Base-by-base conservation (phyloP, 2,888 invertebrate species). In the Mycalesis mineus region DNA sequence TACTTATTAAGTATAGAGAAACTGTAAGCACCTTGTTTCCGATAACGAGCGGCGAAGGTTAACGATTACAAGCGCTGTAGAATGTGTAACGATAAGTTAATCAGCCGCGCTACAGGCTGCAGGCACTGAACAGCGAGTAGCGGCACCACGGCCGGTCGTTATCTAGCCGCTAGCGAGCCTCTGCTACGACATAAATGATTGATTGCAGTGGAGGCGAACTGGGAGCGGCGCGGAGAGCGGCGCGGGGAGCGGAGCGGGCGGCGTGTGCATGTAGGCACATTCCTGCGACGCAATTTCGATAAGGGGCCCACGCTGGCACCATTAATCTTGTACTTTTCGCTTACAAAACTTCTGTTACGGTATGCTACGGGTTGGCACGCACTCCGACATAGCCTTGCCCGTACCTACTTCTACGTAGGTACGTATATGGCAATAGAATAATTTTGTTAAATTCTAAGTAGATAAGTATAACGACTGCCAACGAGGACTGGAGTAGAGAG, bases 311-410 rank as follows among this genome's bases (percentile, higher is more conserved):
- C 51, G 45, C 41, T 15, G 31, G 41, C 48, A 54, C 60, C 55
- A 62, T 62, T 62, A 57, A 60, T 62, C 62, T 60, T 60, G 60
- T 49, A 60, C 60, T 62, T 60, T 62, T 57, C 58, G 54, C 59
- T 54, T 59, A 60, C 60, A 57, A 60, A 59, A 57, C 57, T 62
- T 52, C 36, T 39, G 54, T 41, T 57, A 57, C 58, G 58, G 62
- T 41, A 31, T 53, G 57, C 57, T 45, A 54, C 60, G 53, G 29
- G 49, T 7, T 29, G 40, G 51, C 61, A 57, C 61, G 61, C 59
- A 61, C 56, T 49, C 39, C 17, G 15, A 22, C 22, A 4, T 22
- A 4, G 22, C 22, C 5, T 5, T 22, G 5, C 22, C 2, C 5
- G 22, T 22, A 22, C 22, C 22, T 4, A 22, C n/a, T n/a, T n/a